A percentile compares a stretch with the other conserved stretches of the same genome.
Conservation (phyloP, 2,113 vertebrate genomes). For the Symphodus melops region DNA sequence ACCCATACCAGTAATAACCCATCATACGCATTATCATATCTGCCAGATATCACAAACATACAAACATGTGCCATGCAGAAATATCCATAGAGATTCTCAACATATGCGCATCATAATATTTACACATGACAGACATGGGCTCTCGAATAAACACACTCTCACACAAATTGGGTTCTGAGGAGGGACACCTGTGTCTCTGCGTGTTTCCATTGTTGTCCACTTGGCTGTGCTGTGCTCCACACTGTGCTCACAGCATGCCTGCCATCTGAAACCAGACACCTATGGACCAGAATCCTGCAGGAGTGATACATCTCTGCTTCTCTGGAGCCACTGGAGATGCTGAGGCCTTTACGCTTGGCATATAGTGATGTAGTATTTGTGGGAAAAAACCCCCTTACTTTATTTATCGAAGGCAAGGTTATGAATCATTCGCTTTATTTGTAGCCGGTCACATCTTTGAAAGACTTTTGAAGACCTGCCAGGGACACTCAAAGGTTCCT, state of each 20-base stretch:
- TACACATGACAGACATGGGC: slow-evolving; percentile 9
- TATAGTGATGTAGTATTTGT: not conserved
- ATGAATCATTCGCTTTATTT: slow-evolving; percentile 1
- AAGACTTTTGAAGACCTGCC: slow-evolving; percentile 28
- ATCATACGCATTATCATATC: not conserved
- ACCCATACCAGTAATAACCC: slow-evolving; percentile 31
- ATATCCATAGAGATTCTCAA: not conserved
- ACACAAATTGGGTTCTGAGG: slow-evolving; percentile 40
- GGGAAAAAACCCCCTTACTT: not conserved
- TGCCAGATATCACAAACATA: not conserved
- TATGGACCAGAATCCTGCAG: slow-evolving; percentile 67
- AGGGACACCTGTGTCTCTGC: slow-evolving; percentile 74
- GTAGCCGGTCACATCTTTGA: not conserved
- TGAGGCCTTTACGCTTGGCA: slow-evolving; percentile 51
- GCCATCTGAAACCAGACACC: slow-evolving; percentile 77
- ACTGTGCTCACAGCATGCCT: slow-evolving; percentile 75
- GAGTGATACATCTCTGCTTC: slow-evolving; percentile 54
- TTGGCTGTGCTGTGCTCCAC: slow-evolving; percentile 84
- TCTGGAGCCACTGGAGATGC: slow-evolving; percentile 57
- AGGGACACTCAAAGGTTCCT: slow-evolving; percentile 28
- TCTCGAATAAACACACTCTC: slow-evolving; percentile 39
- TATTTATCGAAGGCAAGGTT: slow-evolving; percentile 3
- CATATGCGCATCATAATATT: slow-evolving; percentile 15
- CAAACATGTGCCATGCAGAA: not conserved
- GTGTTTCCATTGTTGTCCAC: slow-evolving; percentile 79